Conservation (phyloP, 2,797 vertebrate species). For the Galago senegalensis region DNA sequence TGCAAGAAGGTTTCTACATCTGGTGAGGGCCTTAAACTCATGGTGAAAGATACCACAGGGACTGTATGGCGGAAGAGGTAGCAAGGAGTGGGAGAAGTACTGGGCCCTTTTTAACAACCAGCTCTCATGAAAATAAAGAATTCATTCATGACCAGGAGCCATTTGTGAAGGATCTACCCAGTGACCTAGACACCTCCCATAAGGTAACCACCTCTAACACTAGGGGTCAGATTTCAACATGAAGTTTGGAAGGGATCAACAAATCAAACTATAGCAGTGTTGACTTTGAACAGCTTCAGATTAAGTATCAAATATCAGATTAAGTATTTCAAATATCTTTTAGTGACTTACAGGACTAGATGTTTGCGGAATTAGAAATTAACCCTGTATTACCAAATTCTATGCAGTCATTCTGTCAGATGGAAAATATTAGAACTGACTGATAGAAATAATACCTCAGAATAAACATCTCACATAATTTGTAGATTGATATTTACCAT, state of each 20-base stretch:
- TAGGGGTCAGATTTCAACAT: neutral
- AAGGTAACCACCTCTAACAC: neutral
- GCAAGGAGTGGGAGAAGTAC: neutral
- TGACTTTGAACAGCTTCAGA: conserved; percentile 1
- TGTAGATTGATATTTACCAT: conserved; percentile 6
- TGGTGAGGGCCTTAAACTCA: neutral
- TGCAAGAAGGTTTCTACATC: neutral
- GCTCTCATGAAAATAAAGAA: neutral
- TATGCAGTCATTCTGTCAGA: neutral
- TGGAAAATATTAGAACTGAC: neutral
- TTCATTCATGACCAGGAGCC: neutral
- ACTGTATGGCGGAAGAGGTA: neutral
- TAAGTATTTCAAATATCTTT: neutral
- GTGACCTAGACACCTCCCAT: neutral
- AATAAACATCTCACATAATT: conserved; percentile 48
- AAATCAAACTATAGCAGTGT: neutral
- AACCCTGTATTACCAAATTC: conserved; percentile 6
- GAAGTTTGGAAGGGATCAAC: neutral
- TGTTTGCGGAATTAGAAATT: neutral
- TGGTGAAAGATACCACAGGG: neutral
- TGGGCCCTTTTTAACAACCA: neutral
- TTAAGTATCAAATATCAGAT: neutral
- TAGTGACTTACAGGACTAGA: neutral
- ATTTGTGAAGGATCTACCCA: neutral
- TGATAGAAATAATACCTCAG: neutral